Percentiles rank a stretch among this genome's conserved stretches.
phyloP scores from a whole-genome alignment of 2,888 invertebrate species.

The Amblyjoppa proteus region DNA sequence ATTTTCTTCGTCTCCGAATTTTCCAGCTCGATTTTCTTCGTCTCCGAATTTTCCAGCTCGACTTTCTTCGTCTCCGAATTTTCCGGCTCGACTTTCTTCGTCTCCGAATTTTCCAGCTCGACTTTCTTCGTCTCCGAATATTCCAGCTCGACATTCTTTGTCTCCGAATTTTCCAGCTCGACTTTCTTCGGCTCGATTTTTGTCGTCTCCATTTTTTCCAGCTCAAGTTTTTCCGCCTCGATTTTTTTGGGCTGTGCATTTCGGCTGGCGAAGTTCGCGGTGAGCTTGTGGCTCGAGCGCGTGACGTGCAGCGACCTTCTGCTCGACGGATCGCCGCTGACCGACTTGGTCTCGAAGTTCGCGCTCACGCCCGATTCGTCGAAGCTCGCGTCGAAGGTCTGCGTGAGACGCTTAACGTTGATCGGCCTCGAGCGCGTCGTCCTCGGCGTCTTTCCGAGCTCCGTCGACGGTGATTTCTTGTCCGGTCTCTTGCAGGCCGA shows the following conservation, averaged over 20 bases:
- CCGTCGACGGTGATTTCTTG: background rate
- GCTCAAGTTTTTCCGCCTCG: constrained; percentile 64
- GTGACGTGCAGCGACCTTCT: constrained; percentile 54
- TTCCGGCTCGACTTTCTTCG: background rate
- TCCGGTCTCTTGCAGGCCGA: background rate
- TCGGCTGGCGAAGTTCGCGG: constrained; percentile 62
- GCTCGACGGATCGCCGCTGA: constrained; percentile 20
- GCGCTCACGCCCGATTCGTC: constrained; percentile 56
- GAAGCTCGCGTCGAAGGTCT: constrained; percentile 63
- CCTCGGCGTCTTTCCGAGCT: constrained; percentile 2
- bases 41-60: background rate
- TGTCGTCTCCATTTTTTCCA: background rate
- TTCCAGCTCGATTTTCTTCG: no score
- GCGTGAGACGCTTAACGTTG: constrained; percentile 55
- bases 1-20: background rate
- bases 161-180: background rate
- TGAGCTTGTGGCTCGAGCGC: constrained; percentile 67
- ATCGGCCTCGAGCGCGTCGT: constrained; percentile 32
- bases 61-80: background rate
- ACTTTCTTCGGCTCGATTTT: background rate
- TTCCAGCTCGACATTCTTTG: background rate
- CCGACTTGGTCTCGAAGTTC: constrained; percentile 60
- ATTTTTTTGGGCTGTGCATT: constrained; percentile 33
- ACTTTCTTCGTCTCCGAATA: background rate
- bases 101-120: background rate